These are phyloP conservation scores for Pseudomyrmex concolor DNA, from an alignment of 1,140 invertebrate species.

Conservation along the genomic window DNA sequence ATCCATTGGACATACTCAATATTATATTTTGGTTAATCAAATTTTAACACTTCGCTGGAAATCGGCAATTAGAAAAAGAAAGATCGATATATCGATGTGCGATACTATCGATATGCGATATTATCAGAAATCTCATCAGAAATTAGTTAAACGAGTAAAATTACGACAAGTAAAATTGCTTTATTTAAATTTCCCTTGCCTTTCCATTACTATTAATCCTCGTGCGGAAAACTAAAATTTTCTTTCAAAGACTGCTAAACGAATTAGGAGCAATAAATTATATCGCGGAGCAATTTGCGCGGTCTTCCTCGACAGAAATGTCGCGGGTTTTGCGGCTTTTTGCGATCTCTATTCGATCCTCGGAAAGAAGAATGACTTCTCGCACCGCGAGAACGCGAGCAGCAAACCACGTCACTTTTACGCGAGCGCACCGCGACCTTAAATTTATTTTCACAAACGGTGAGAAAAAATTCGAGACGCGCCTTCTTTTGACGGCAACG, in stretches of 20 bases:
- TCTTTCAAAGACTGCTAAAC: too few relatives aligned
- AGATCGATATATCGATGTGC: too few relatives aligned
- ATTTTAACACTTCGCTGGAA: too few relatives aligned
- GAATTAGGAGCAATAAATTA: background rate
- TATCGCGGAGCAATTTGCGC: background rate
- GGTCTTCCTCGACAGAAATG: background rate
- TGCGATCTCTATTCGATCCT: slow-evolving; percentile 1
- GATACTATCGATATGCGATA: too few relatives aligned
- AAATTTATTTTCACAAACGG: slow-evolving; percentile 32
- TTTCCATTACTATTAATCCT: background rate
- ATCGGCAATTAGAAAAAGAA: too few relatives aligned
- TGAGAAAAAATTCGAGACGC: slow-evolving; percentile 4
- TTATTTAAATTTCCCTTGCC: too few relatives aligned
- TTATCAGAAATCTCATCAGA: too few relatives aligned
- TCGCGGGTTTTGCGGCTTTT: background rate
- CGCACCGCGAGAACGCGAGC: background rate
- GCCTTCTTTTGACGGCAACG: slow-evolving; percentile 6
- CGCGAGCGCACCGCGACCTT: background rate
- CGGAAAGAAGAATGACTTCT: background rate
- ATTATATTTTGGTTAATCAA: too few relatives aligned
- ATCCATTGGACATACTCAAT: too few relatives aligned
- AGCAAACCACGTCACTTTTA: slow-evolving; percentile 15
- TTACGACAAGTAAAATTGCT: too few relatives aligned
- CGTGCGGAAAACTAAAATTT: background rate
- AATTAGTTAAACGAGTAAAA: too few relatives aligned